A percentile compares a stretch with the other conserved stretches of the same genome.
These are phyloP conservation scores for Papilio helenus DNA, from an alignment of 1,140 invertebrate genomes.

Conservation along the genomic window DNA sequence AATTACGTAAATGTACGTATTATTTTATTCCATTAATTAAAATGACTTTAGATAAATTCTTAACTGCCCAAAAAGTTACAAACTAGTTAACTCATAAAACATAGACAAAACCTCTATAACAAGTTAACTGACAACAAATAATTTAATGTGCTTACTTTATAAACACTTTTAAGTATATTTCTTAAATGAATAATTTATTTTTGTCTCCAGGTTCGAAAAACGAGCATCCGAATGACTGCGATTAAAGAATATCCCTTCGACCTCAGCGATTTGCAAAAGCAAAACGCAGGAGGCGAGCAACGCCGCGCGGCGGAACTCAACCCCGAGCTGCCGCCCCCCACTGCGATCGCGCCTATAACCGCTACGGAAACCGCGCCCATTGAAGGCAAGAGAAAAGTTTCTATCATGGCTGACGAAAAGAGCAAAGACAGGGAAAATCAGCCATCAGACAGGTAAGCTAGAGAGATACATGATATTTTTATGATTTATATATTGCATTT, in stretches of 20 bases:
- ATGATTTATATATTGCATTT: no score
- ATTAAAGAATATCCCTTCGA: slow-evolving; percentile 83
- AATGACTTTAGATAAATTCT: background rate
- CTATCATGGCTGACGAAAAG: slow-evolving; percentile 74
- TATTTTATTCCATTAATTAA: no score
- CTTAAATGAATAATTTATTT: slow-evolving; percentile 33
- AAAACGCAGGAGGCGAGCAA: slow-evolving; percentile 45
- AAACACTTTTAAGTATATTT: slow-evolving; percentile 26
- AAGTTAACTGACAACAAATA: background rate
- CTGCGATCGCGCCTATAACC: slow-evolving; percentile 27
- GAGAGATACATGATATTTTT: no score
- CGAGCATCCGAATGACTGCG: slow-evolving; percentile 79
- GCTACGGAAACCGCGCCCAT: slow-evolving; percentile 42
- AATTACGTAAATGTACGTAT: background rate
- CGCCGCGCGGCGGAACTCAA: slow-evolving; percentile 21
- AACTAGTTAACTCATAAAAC: background rate
- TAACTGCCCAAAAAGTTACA: background rate
- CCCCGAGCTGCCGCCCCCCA: slow-evolving; percentile 41
- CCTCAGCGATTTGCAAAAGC: slow-evolving; percentile 73
- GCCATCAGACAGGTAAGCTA: slow-evolving; percentile 65
- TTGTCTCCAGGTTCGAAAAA: slow-evolving; percentile 71
- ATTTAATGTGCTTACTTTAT: background rate
- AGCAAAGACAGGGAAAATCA: slow-evolving; percentile 75
- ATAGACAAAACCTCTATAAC: no score
- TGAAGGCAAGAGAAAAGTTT: slow-evolving; percentile 74